Evolutionary conservation across 2,113 vertebrate species (phyloP), one percentile per base, ranked within the genome.

Genomic region (Maccullochella peelii): DNA sequence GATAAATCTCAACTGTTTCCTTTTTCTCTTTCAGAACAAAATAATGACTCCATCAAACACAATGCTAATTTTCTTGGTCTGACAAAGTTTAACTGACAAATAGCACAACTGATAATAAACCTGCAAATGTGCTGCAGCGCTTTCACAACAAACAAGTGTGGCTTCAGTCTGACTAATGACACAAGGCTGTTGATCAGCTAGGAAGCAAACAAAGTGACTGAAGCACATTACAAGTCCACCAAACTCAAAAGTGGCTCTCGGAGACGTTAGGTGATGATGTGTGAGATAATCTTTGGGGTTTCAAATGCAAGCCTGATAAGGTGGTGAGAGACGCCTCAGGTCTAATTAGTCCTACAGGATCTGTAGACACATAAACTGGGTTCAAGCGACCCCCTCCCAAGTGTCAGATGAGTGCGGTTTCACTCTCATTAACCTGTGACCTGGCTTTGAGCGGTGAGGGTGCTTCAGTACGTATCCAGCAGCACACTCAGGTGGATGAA

Each of bases 341-440:
- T 70, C 58, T 89, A 91, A 91, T 80, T 75, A 87, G 77, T 81
- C 79, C 87, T 81, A 15, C 5, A 79, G 80, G 69, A 84, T 69
- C 44, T 33, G 61, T 63, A 73, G 44, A 85, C 85, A 55, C 38
- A 58, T 77, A 85, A 73, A 86, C 67, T 5, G 40, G 58, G 50
- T 59, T 54, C 30, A 67, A 40, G 8, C 38, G 47, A 12, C 6
- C 54, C 61, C 40, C 44, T 44, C 73, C 73, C 67, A 57, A 14
- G 30, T 69, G 63, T 57, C 80, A 75, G 36, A 54, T 47, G 63
- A 76, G 66, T 52, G 42, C 38, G 20, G 6, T 49, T 68, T 66
- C 30, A 10, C 61, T 27, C 44, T 73, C 27, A 55, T 82, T 83
- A 86, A 89, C 87, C 90, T 65, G n/a, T 55, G 62, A 86, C 70